These are phyloP conservation scores for Brachypalpus laphriformis DNA, from an alignment of 2,888 invertebrate species.

Conservation along the genomic window DNA sequence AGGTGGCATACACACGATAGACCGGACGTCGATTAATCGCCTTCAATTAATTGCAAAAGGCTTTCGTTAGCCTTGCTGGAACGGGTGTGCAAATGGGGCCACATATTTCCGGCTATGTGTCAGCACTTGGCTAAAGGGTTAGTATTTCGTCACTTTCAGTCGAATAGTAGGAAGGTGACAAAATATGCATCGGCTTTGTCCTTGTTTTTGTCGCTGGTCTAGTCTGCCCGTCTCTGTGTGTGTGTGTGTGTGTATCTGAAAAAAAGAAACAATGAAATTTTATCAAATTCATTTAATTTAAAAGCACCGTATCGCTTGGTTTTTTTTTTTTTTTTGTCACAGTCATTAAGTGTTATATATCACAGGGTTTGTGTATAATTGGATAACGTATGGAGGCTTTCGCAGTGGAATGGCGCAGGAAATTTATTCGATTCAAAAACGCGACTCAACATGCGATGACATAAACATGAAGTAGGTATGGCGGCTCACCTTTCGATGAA, in stretches of 20 bases:
- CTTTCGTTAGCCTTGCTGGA: conserved; percentile 48
- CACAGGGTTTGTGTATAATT: conserved; percentile 2
- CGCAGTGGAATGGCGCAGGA: not conserved
- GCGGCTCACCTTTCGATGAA: not conserved
- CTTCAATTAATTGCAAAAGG: conserved; percentile 62
- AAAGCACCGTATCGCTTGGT: conserved; percentile 18
- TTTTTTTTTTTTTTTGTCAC: conserved; percentile 29
- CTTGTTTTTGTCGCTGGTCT: not conserved
- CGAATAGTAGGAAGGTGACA: conserved; percentile 7
- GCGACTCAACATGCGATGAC: conserved; percentile 15
- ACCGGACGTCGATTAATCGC: conserved; percentile 62
- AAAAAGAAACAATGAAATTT: not conserved
- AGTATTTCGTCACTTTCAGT: conserved; percentile 43
- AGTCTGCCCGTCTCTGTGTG: not conserved
- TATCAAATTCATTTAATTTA: conserved; percentile 46
- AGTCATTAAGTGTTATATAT: conserved; percentile 4
- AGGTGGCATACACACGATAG: conserved; percentile 23
- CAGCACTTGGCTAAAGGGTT: conserved; percentile 60
- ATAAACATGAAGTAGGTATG: not conserved
- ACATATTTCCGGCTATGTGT: conserved; percentile 60
- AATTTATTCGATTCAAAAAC: conserved; percentile 37
- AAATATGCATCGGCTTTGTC: conserved; percentile 7
- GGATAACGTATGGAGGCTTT: conserved; percentile 5
- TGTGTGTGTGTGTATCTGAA: not conserved
- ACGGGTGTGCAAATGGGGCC: conserved; percentile 50